Evolutionary conservation across 2,113 vertebrate species (phyloP), one percentile per base, ranked within the genome.

Genomic region (Hucho hucho): DNA sequence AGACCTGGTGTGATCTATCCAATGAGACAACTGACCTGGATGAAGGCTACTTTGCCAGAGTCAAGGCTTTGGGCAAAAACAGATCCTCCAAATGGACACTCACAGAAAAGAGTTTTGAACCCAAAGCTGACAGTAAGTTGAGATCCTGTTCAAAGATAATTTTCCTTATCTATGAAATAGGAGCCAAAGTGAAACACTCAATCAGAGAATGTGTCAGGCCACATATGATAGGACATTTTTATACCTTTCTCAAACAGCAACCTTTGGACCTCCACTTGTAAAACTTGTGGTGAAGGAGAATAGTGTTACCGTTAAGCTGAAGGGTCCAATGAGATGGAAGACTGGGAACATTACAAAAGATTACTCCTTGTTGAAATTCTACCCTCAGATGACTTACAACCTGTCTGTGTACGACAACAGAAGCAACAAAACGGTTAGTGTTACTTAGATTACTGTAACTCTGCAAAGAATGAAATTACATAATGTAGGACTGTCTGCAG

Each of bases 1-100:
- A 78, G 78, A 94, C 82, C 0, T 93, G 90, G 87, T 99, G 97
- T 70, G 96, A 98, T 81, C 92, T 98, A 75, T 96, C 95, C 74
- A 76, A 66, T 32, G 94, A 97, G 87, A 98, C 94, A 0, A 78
- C 80, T 65, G 90, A 96, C 79, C 80, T 88, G 0, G 84, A 93
- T 1, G 87, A 96, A 0, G 84, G 93, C 0, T 99, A 98, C 75
- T 89, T 92, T 0, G 96, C 89, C 1, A 94, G 91, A 12, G 96
- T 98, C 22, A 94, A 91, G 74, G 92, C 94, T 6, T 71, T 87
- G 61, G 79, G 80, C 28, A 75, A 74, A 32, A 81, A 72, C 0
- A 76, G 49, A 0, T 87, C 84, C 71, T 97, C 95, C n/a, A 78
- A 88, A 58, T 97, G 96, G 96, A 74, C 64, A 22, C 24, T 83